Evolutionary conservation across 2,113 vertebrate species (phyloP).

Genomic region (Dendropsophus ebraccatus): DNA sequence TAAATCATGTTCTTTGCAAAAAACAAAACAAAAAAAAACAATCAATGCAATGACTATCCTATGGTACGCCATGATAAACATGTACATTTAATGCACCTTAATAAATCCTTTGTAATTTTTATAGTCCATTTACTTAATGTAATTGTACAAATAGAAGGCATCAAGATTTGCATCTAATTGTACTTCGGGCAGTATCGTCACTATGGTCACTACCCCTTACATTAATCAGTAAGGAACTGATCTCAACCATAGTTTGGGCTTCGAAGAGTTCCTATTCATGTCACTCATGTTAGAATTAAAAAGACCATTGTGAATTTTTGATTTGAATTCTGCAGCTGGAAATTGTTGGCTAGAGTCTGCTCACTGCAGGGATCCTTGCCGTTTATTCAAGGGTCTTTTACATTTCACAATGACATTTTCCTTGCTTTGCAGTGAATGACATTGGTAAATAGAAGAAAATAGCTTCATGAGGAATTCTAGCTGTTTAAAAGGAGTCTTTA

Average conservation of each 20-base stretch:
- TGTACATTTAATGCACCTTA: background rate
- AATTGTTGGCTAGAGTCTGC: background rate
- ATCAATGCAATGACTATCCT: background rate
- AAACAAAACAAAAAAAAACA: no score
- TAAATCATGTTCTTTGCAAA: no score
- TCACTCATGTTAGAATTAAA: background rate
- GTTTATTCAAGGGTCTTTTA: background rate
- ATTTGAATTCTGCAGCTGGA: constrained; percentile 3
- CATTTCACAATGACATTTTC: constrained; percentile 21
- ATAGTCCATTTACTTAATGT: background rate
- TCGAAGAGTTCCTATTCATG: background rate
- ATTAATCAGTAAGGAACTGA: constrained; percentile 1
- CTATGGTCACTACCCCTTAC: background rate
- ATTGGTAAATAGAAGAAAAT: background rate
- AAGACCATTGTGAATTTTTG: constrained; percentile 9
- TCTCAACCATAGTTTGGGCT: background rate
- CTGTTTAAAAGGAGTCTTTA: background rate
- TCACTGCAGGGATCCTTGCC: background rate
- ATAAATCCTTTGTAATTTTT: background rate
- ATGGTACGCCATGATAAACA: background rate
- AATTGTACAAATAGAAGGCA: background rate
- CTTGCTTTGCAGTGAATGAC: no score
- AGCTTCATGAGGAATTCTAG: background rate
- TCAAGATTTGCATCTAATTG: background rate
- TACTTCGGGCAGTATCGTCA: background rate